These are phyloP conservation scores for Tetragonula carbonaria DNA, from an alignment of 2,888 invertebrate genomes.

Conservation along the genomic window DNA sequence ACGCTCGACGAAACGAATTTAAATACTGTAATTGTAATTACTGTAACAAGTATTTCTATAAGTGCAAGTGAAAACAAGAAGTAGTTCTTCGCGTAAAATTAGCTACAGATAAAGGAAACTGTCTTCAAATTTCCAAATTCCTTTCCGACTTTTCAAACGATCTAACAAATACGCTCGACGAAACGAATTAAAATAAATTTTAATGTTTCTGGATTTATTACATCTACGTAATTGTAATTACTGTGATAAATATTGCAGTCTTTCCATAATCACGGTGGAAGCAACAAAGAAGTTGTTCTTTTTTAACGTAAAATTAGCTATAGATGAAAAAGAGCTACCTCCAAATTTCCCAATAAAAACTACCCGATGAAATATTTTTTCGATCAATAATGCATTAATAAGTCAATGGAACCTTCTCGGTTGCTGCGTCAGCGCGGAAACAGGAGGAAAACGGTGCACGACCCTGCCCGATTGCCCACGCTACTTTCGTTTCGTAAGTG, in stretches of 20 bases:
- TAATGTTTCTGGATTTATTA: too few relatives aligned
- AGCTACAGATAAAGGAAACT: neutral
- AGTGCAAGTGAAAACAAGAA: neutral
- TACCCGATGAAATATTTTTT: neutral
- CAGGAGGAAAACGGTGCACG: conserved; percentile 16
- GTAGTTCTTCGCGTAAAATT: neutral
- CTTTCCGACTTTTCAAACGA: too few relatives aligned
- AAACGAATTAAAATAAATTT: too few relatives aligned
- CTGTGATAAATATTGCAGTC: neutral
- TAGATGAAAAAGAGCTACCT: neutral
- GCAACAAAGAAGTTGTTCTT: neutral
- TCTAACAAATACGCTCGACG: too few relatives aligned
- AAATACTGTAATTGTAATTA: too few relatives aligned
- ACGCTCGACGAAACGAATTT: too few relatives aligned
- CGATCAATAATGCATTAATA: neutral
- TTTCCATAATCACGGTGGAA: neutral
- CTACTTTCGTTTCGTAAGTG: conserved; percentile 50
- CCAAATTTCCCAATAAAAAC: neutral
- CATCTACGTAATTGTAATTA: too few relatives aligned
- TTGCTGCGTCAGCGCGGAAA: neutral
- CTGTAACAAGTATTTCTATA: neutral
- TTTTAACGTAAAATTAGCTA: neutral
- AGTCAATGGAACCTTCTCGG: too few relatives aligned
- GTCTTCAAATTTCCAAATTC: too few relatives aligned
- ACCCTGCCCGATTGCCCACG: conserved; percentile 52